These are phyloP conservation scores for Listronotus oregonensis DNA, from an alignment of 1,140 invertebrate species.

Conservation along the genomic window DNA sequence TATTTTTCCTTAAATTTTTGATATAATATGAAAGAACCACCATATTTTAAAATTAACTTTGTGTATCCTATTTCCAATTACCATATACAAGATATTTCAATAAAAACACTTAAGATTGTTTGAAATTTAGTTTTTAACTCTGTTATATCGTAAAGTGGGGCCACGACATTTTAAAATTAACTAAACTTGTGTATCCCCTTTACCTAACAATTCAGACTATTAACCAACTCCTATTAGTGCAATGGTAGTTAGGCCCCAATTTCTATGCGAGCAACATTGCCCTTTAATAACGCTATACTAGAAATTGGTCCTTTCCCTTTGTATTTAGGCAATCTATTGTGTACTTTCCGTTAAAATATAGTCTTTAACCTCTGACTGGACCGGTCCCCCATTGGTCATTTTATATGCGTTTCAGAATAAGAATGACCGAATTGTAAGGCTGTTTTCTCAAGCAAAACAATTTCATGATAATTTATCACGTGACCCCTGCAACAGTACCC, in stretches of 20 bases:
- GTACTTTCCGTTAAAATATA: slow-evolving; percentile 10
- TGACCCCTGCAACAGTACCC: not conserved
- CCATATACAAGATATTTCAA: too few species aligned
- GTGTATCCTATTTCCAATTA: too few species aligned
- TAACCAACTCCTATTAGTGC: slow-evolving; percentile 7
- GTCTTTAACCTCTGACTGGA: slow-evolving; percentile 4
- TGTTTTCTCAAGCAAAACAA: slow-evolving; percentile 16
- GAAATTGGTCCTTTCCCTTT: slow-evolving; percentile 11
- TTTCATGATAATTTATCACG: slow-evolving; percentile 16
- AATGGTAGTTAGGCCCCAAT: slow-evolving; percentile 1
- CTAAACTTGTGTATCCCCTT: not conserved
- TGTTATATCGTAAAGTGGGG: too few species aligned
- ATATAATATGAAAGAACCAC: too few species aligned
- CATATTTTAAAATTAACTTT: too few species aligned
- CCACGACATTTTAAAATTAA: too few species aligned
- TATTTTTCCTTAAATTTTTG: too few species aligned
- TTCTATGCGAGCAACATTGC: not conserved
- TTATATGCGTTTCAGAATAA: slow-evolving; percentile 12
- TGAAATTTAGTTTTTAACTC: too few species aligned
- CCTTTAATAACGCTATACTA: slow-evolving; percentile 9
- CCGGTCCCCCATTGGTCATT: slow-evolving; percentile 16
- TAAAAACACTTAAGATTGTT: too few species aligned
- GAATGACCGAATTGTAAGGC: slow-evolving; percentile 13
- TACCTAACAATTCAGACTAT: slow-evolving; percentile 9
- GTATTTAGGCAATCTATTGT: slow-evolving; percentile 7